Conservation (phyloP, 2,888 invertebrate species). For the Germaria angustata region DNA sequence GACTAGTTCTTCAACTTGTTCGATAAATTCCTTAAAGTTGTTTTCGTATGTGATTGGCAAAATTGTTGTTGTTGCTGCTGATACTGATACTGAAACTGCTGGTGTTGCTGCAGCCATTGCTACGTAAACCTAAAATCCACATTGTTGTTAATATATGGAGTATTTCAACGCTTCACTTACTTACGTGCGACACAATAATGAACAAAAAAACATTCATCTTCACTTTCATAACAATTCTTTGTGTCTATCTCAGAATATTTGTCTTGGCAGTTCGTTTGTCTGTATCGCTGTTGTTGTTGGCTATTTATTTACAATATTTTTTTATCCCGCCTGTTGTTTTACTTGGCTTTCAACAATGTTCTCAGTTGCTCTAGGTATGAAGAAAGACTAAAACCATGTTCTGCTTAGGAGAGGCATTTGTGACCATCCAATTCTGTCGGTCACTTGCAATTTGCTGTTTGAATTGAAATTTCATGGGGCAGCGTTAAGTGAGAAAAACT, state of each 20-base stretch:
- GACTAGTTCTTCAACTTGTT: conserved; percentile 64
- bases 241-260: background rate
- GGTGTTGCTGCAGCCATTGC: conserved; percentile 7
- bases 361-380: conserved; percentile 51
- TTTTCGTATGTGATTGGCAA: background rate
- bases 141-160: conserved; percentile 16
- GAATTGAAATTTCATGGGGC: conserved; percentile 23
- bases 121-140: conserved; percentile 49
- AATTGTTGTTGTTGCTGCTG: background rate
- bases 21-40: conserved; percentile 60
- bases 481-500: too few relatives aligned
- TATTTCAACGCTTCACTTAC: conserved; percentile 29
- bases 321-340: conserved; percentile 27
- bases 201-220: conserved; percentile 44
- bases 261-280: background rate
- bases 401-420: conserved; percentile 35
- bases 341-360: conserved; percentile 32
- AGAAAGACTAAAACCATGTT: conserved; percentile 54
- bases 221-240: conserved; percentile 39
- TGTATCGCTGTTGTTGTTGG: conserved; percentile 4
- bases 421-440: conserved; percentile 33
- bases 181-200: conserved; percentile 43
- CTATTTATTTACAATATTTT: background rate
- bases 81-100: background rate
- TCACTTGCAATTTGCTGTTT: conserved; percentile 41